phyloP scores from a whole-genome alignment of 2,888 invertebrate species.

The Noctuana brunneofusca region DNA sequence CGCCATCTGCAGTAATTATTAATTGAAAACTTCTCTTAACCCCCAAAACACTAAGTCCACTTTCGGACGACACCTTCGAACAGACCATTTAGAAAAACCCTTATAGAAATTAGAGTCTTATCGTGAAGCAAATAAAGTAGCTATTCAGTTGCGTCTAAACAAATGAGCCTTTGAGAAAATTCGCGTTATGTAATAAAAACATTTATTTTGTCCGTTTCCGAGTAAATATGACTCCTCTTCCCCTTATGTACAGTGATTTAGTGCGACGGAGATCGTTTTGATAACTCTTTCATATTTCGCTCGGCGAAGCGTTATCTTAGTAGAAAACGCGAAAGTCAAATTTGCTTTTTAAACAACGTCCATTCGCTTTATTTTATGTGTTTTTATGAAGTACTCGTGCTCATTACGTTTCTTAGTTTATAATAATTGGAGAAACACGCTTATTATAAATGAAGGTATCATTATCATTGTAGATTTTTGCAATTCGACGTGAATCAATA shows the following conservation, averaged over 20 bases:
- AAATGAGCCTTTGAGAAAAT: slow-evolving; percentile 74
- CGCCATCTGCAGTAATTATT: slow-evolving; percentile 51
- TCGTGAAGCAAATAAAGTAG: slow-evolving; percentile 41
- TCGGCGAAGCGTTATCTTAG: slow-evolving; percentile 75
- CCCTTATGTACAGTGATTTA: slow-evolving; percentile 81
- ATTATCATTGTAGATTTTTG: background rate
- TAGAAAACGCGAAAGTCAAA: slow-evolving; percentile 67
- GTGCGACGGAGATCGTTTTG: slow-evolving; percentile 80
- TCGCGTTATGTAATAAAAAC: slow-evolving; percentile 82
- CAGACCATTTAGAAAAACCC: slow-evolving; percentile 40
- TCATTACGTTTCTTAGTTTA: slow-evolving; percentile 46
- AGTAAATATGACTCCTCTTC: slow-evolving; percentile 79
- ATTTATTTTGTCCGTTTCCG: slow-evolving; percentile 81
- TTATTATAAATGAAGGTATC: background rate
- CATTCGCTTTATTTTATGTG: slow-evolving; percentile 39
- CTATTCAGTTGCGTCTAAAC: slow-evolving; percentile 16
- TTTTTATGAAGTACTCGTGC: slow-evolving; percentile 44
- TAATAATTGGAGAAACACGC: background rate
- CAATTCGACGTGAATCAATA: no score
- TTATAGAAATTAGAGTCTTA: slow-evolving; percentile 51
- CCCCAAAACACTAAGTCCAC: slow-evolving; percentile 40
- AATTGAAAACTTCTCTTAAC: slow-evolving; percentile 51
- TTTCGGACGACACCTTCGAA: slow-evolving; percentile 43
- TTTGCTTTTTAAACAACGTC: slow-evolving; percentile 62
- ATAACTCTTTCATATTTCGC: slow-evolving; percentile 81